A percentile compares a stretch with the other conserved stretches of the same genome.
These are phyloP conservation scores for Ricordea florida DNA, from an alignment of 92 coral and sea anemone species.

Conservation along the genomic window DNA sequence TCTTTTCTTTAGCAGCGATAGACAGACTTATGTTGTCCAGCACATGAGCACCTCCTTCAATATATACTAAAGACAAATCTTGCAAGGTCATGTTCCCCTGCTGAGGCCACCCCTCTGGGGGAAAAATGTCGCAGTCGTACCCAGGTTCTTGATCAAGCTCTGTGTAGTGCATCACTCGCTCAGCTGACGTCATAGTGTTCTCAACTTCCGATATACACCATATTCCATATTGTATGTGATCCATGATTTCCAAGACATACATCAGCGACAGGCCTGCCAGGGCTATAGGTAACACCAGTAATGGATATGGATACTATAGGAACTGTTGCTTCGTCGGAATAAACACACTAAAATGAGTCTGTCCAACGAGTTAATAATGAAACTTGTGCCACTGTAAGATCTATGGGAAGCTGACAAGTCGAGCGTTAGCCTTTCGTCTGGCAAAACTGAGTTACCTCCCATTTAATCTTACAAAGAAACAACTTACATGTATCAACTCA, in stretches of 20 bases:
- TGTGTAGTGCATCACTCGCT: too few species aligned
- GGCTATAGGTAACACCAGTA: too few species aligned
- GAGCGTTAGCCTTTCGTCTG: too few species aligned
- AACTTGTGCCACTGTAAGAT: too few species aligned
- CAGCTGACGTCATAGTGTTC: neutral
- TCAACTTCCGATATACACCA: neutral
- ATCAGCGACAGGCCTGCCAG: neutral
- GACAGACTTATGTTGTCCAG: neutral
- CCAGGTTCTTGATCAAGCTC: neutral
- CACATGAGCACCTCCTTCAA: neutral
- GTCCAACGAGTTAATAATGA: too few species aligned
- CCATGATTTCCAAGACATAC: neutral
- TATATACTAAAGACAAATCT: neutral
- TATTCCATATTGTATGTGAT: neutral
- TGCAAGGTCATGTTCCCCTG: neutral
- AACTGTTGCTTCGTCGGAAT: too few species aligned
- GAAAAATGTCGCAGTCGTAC: neutral
- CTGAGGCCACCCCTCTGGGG: neutral
- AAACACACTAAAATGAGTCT: too few species aligned
- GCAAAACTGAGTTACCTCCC: too few species aligned
- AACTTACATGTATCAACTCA: too few species aligned
- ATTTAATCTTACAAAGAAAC: too few species aligned
- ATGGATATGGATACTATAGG: too few species aligned
- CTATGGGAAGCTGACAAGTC: too few species aligned
- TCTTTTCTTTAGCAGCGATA: neutral